Base-by-base conservation (phyloP, 2,797 vertebrate species). In the Brotula barbata region DNA sequence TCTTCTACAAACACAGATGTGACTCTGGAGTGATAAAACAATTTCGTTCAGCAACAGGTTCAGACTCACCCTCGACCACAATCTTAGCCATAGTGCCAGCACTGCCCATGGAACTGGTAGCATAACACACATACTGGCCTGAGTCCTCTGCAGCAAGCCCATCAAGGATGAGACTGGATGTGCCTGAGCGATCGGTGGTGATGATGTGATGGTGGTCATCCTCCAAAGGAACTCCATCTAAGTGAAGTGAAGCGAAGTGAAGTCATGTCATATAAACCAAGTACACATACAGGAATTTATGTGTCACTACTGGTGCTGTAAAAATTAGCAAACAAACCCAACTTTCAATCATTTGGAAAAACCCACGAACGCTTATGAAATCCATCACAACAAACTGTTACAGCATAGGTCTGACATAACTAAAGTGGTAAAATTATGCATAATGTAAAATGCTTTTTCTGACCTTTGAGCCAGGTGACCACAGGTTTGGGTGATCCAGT, bases 401-500 rank as follows among this genome's bases (percentile, higher is more conserved):
- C 7, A 7, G 25, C 25, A 28, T 28, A 28, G 3, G 4, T 28
- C 25, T 28, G 25, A 28, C 25, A 28, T 4, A 28, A 28, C 4
- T 28, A 28, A 28, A 28, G 25, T 28, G 25, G 25, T 28, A 28
- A 3, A 28, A 28, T 28, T 28, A 28, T 28, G 25, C 7, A 28
- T 28, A 49, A 40, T 28, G 45, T 6, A 15, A 43, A n/a, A 1
- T 36, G 13, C 0, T 20, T 7, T 40, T 59, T 40, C 58, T 50
- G 87, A 98, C 97, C 97, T 97, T 98, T 98, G 78, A 95, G 93
- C 97, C 97, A 99, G 86, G 85, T 90, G 80, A 96, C 60, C 0
- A 77, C 63, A 0, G 96, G 96, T 66, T 90, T 93, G 5, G 97
- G 97, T 5, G 87, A 92, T 64, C 96, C 96, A 0, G 86, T 92